phyloP scores from a whole-genome alignment of 2,888 invertebrate species.

The Panzeria rudis region DNA sequence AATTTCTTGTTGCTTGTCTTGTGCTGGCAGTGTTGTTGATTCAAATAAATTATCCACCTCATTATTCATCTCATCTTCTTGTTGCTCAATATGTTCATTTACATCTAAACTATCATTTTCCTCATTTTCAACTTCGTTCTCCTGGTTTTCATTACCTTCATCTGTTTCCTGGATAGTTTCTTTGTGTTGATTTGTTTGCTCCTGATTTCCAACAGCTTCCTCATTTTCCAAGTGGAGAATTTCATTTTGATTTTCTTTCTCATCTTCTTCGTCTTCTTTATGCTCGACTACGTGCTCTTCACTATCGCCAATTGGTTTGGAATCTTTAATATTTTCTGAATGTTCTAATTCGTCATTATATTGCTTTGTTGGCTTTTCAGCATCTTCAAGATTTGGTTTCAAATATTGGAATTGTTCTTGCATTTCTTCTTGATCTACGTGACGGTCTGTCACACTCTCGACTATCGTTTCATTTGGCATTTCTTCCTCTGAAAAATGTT shows the following conservation, averaged over 20 bases:
- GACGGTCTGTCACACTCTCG: neutral
- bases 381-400: neutral
- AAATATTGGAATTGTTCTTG: neutral
- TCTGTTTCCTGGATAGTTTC: neutral
- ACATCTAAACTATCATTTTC: neutral
- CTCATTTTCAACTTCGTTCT: neutral
- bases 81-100: neutral
- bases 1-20: neutral
- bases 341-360: neutral
- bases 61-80: neutral
- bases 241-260: conserved; percentile 15
- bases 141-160: conserved; percentile 8
- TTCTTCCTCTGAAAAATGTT: conserved; percentile 28
- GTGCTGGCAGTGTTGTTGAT: neutral
- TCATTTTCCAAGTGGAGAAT: neutral
- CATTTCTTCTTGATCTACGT: neutral
- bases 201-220: neutral
- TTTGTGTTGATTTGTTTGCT: conserved; percentile 1
- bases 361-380: neutral
- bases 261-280: conserved; percentile 7
- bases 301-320: neutral
- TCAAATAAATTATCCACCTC: conserved; percentile 14
- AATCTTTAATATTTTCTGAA: conserved; percentile 1
- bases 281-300: neutral
- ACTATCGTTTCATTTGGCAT: neutral